phyloP scores from a whole-genome alignment of 2,888 invertebrate species.

The Bombylius discolor region DNA sequence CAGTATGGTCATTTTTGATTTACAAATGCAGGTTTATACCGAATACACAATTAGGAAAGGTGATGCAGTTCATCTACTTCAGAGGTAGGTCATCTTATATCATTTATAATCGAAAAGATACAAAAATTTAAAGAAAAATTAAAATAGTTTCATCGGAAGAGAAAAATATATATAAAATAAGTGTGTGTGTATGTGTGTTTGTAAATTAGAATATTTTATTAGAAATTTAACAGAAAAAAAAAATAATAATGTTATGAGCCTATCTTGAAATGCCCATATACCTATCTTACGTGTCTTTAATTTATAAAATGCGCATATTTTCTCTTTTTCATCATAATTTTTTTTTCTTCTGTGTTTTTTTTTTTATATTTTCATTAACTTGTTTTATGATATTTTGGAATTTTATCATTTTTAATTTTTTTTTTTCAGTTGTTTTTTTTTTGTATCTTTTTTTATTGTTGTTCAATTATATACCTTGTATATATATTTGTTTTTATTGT shows the following conservation, averaged over 20 bases:
- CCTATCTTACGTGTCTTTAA: too few relatives aligned
- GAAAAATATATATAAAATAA: too few relatives aligned
- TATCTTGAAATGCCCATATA: too few relatives aligned
- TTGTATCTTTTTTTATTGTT: neutral
- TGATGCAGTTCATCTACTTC: slow-evolving; percentile 7
- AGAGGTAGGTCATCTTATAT: neutral
- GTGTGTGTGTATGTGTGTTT: too few relatives aligned
- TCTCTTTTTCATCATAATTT: too few relatives aligned
- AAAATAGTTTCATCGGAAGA: neutral
- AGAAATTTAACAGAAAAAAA: too few relatives aligned
- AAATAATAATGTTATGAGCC: too few relatives aligned
- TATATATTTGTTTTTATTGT: neutral
- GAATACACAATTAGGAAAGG: slow-evolving; percentile 2
- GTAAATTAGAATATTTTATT: too few relatives aligned
- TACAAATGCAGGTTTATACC: slow-evolving; percentile 19
- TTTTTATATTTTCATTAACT: too few relatives aligned
- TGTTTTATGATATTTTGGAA: neutral
- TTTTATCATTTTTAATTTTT: neutral
- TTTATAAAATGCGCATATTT: too few relatives aligned
- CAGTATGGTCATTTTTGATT: slow-evolving; percentile 26
- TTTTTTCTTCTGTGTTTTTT: too few relatives aligned
- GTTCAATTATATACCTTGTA: neutral
- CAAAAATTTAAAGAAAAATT: neutral
- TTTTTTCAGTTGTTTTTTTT: neutral
- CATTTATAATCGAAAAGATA: neutral